These are phyloP conservation scores for Oscheius sp. DNA, from an alignment of 2,888 invertebrate genomes.

Conservation along the genomic window DNA sequence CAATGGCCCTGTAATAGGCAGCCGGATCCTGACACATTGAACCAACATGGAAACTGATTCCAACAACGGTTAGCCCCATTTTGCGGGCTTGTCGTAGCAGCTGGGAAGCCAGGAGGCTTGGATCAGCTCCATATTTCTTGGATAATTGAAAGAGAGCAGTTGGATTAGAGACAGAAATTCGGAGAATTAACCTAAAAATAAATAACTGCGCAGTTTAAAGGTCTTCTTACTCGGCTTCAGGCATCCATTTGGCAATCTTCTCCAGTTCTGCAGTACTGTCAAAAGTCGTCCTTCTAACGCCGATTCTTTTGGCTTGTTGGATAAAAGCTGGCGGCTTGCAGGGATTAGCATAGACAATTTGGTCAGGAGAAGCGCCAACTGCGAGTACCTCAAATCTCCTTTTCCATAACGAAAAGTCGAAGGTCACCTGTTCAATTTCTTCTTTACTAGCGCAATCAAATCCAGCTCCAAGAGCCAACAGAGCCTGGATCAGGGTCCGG, in stretches of 20 bases:
- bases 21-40: slow-evolving; percentile 75
- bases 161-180: slow-evolving; percentile 82
- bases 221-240: slow-evolving; percentile 52
- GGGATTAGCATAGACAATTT: slow-evolving; percentile 72
- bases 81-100: slow-evolving; percentile 62
- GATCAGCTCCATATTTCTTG: slow-evolving; percentile 73
- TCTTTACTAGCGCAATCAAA: slow-evolving; percentile 97
- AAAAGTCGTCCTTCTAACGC: slow-evolving; percentile 67
- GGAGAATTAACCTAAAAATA: slow-evolving; percentile 80
- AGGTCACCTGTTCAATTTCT: slow-evolving; percentile 58
- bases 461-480: slow-evolving; percentile 85
- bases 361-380: slow-evolving; percentile 48
- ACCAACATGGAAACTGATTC: slow-evolving; percentile 75
- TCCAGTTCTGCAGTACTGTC: slow-evolving; percentile 68
- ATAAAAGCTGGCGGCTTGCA: slow-evolving; percentile 71
- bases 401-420: background rate
- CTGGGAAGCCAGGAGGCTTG: slow-evolving; percentile 57
- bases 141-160: slow-evolving; percentile 84
- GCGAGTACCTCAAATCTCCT: slow-evolving; percentile 40
- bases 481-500: slow-evolving; percentile 83
- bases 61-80: slow-evolving; percentile 66
- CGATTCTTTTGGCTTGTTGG: slow-evolving; percentile 61
- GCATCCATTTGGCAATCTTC: slow-evolving; percentile 62
- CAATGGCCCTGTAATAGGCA: too few relatives aligned
- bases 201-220: too few relatives aligned